Percentiles rank a stretch among this genome's conserved stretches.
phyloP scores from a whole-genome alignment of 2,113 vertebrate species.

The Dunckerocampus dactyliophorus region DNA sequence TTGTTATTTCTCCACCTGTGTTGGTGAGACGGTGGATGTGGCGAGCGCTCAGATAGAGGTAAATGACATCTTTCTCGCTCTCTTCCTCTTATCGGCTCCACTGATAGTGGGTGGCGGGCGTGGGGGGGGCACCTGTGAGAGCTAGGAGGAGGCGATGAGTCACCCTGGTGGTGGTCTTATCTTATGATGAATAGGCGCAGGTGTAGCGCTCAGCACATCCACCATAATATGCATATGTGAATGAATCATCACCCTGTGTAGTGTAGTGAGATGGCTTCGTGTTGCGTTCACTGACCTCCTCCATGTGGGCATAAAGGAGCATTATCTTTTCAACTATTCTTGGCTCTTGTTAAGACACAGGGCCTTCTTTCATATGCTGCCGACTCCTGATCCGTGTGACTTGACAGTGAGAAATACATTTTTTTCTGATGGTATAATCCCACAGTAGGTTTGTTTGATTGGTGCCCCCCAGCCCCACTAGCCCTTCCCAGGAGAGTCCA shows the following conservation, averaged over 20 bases:
- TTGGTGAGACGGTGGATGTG: constrained; percentile 26
- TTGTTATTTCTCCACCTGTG: constrained; percentile 21
- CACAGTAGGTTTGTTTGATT: constrained; percentile 37
- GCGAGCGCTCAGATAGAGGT: constrained; percentile 40
- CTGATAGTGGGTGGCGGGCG: constrained; percentile 16
- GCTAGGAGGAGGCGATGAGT: constrained; percentile 44
- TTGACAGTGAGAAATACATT: constrained; percentile 45
- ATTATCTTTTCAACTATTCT: constrained; percentile 38
- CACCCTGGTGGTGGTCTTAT: constrained; percentile 38
- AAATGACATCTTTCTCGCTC: constrained; percentile 48
- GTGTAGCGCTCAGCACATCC: background rate
- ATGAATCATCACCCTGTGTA: background rate
- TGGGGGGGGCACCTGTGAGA: constrained; percentile 13
- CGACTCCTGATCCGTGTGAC: constrained; percentile 38
- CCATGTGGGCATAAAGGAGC: constrained; percentile 23
- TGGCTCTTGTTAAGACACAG: constrained; percentile 35
- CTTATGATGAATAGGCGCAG: constrained; percentile 25
- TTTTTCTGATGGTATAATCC: constrained; percentile 61
- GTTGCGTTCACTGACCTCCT: constrained; percentile 23
- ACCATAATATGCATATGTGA: constrained; percentile 20
- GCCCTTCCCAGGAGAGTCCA: constrained; percentile 33
- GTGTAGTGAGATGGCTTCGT: background rate
- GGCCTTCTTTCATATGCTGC: constrained; percentile 30
- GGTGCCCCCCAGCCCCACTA: constrained; percentile 20
- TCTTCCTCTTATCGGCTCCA: constrained; percentile 36